phyloP scores from a whole-genome alignment of 2,113 vertebrate genomes.

The Tragulus kanchil region DNA sequence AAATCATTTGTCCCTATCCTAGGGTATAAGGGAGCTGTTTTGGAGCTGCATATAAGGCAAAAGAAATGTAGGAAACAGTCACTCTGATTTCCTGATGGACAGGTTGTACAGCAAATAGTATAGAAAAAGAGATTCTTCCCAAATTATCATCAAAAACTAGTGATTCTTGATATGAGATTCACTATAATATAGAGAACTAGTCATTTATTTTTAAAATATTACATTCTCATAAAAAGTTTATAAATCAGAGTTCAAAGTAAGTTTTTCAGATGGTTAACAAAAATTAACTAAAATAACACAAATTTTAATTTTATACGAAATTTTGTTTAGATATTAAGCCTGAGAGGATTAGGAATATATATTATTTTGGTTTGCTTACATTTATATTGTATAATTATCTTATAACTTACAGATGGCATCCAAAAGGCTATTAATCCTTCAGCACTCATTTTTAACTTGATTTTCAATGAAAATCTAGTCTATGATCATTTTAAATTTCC shows the following conservation, averaged over 20 bases:
- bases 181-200: not conserved
- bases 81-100: not conserved
- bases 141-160: not conserved
- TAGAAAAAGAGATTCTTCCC: not conserved
- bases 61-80: not conserved
- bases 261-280: not conserved
- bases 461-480: conserved; percentile 13
- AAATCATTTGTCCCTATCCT: not conserved
- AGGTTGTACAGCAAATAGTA: not conserved
- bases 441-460: conserved; percentile 37
- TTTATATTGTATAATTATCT: not conserved
- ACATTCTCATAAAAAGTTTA: not conserved
- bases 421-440: not conserved
- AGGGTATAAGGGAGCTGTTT: not conserved
- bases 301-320: conserved; percentile 3
- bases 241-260: conserved; percentile 8
- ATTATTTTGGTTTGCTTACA: conserved; percentile 11
- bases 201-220: conserved; percentile 14
- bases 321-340: conserved; percentile 31
- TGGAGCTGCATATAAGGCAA: not conserved
- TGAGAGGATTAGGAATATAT: not conserved
- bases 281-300: conserved; percentile 13
- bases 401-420: not conserved
- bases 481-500: not conserved
- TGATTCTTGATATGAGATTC: not conserved